Conservation (phyloP, 2,797 vertebrate genomes). For the Setipinna tenuifilis region DNA sequence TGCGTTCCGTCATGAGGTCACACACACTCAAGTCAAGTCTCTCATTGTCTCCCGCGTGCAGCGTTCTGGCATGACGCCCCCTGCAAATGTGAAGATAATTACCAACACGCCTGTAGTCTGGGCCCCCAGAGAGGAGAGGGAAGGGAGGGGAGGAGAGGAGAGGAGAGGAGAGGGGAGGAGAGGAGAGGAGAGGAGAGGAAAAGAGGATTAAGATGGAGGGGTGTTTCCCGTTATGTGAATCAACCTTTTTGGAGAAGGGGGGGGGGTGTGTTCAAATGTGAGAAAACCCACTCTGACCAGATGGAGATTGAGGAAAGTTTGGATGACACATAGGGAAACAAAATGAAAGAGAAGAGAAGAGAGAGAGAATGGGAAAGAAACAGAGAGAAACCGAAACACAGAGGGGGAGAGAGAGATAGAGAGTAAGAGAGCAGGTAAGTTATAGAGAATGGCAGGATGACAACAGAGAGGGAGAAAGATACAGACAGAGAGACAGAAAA, state of each 20-base stretch:
- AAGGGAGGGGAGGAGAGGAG: background rate
- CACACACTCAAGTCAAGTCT: background rate
- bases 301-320: background rate
- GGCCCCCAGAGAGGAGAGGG: background rate
- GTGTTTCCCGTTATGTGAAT: conserved; percentile 24
- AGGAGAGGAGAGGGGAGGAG: conserved; percentile 6
- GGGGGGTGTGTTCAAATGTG: background rate
- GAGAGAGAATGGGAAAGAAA: conserved; percentile 7
- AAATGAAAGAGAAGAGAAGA: conserved; percentile 14
- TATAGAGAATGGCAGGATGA: background rate
- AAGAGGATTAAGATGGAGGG: background rate
- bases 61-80: background rate
- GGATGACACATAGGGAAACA: background rate
- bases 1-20: background rate
- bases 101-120: background rate
- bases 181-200: conserved; percentile 25
- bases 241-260: background rate
- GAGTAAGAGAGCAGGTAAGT: background rate
- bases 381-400: conserved; percentile 1
- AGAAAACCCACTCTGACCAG: conserved; percentile 4
- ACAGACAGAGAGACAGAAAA: background rate
- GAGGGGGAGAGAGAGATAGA: background rate
- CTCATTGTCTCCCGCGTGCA: background rate
- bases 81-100: conserved; percentile 2
- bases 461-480: background rate